phyloP scores from a whole-genome alignment of 2,888 invertebrate species.

The Watsonalla binaria region DNA sequence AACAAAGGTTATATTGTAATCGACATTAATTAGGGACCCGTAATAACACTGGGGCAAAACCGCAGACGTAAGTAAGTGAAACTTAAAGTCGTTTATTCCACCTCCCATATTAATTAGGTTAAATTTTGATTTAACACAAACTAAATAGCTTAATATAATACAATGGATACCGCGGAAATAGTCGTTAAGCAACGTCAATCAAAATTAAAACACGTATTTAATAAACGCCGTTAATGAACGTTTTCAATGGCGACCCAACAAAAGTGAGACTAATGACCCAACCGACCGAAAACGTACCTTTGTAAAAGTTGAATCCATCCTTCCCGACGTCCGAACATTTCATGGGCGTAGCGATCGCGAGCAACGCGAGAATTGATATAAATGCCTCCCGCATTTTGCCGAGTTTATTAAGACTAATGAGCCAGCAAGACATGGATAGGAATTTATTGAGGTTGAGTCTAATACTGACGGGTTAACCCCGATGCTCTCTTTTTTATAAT shows the following conservation, averaged over 20 bases:
- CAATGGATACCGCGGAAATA: not conserved
- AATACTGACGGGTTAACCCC: slow-evolving; percentile 25
- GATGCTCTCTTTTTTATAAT: slow-evolving; percentile 51
- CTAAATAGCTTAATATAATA: not conserved
- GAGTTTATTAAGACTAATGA: slow-evolving; percentile 43
- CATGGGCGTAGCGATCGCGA: slow-evolving; percentile 34
- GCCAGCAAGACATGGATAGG: slow-evolving; percentile 20
- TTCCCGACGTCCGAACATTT: slow-evolving; percentile 51
- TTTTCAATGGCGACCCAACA: not conserved
- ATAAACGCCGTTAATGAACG: not conserved
- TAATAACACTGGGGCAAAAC: no score
- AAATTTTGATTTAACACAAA: no score
- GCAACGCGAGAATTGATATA: slow-evolving; percentile 52
- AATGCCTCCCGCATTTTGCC: slow-evolving; percentile 58
- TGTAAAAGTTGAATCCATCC: slow-evolving; percentile 69
- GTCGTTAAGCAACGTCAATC: not conserved
- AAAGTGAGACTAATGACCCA: not conserved
- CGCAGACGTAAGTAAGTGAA: no score
- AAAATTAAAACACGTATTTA: not conserved
- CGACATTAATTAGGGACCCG: no score
- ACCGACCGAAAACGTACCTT: slow-evolving; percentile 42
- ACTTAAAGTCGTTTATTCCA: no score
- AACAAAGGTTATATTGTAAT: no score
- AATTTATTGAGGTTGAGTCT: slow-evolving; percentile 21
- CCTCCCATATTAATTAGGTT: no score